Evolutionary conservation across 2,113 vertebrate genomes (phyloP).

Genomic region (Peromyscus leucopus): DNA sequence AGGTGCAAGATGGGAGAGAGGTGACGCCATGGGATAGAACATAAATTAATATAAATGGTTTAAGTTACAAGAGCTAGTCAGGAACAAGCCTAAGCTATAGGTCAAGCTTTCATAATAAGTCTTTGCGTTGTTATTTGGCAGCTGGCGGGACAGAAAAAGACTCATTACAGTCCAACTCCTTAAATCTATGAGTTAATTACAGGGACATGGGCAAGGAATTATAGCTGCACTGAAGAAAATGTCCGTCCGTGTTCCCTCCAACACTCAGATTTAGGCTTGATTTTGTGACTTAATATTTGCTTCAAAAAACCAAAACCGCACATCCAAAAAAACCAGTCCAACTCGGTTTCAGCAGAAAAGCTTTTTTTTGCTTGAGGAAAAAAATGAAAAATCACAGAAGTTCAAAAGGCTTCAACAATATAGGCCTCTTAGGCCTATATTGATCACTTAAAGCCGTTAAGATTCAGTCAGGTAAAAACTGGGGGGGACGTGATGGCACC

Average conservation of each 20-base stretch:
- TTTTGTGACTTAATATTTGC: not conserved
- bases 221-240: not conserved
- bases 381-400: conserved; percentile 12
- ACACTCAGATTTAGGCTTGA: not conserved
- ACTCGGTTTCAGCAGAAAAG: not conserved
- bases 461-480: not conserved
- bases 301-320: not conserved
- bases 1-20: not conserved
- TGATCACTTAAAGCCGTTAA: not conserved
- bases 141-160: not conserved
- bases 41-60: not conserved
- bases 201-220: not conserved
- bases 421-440: not conserved
- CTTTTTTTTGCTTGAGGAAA: not conserved
- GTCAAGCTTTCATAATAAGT: not conserved
- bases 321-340: not conserved
- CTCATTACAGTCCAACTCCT: not conserved
- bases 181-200: not conserved
- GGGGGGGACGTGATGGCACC: no score
- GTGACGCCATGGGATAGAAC: not conserved
- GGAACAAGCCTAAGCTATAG: not conserved
- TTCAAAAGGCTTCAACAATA: not conserved
- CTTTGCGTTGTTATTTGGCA: not conserved
- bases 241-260: not conserved
- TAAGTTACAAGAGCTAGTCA: not conserved